A percentile compares a stretch with the other conserved stretches of the same genome.
Conservation (phyloP, 1,140 invertebrate genomes). For the Nomia melanderi region DNA sequence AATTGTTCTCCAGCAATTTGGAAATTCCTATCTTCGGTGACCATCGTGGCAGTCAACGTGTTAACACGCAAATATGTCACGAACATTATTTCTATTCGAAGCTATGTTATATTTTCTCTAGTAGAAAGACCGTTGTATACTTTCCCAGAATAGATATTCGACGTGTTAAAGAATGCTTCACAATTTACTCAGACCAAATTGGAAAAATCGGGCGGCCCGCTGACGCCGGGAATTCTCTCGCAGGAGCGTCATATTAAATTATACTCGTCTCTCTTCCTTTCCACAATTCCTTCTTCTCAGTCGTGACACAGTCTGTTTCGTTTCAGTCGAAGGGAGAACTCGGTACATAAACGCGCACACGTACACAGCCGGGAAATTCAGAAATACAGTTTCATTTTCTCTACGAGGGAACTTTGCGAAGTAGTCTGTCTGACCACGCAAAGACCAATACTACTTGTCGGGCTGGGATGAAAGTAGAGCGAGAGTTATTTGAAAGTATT, state of each 20-base stretch:
- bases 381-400: neutral
- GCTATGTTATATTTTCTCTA: too few relatives aligned
- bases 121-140: too few relatives aligned
- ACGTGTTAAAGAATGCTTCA: neutral
- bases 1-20: too few relatives aligned
- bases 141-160: too few relatives aligned
- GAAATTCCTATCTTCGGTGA: too few relatives aligned
- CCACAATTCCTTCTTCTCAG: constrained; percentile 17
- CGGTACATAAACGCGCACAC: neutral
- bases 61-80: too few relatives aligned
- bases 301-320: constrained; percentile 2
- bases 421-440: constrained; percentile 20
- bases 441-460: constrained; percentile 31
- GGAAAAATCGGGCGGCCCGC: neutral
- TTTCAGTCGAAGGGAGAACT: constrained; percentile 6
- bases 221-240: neutral
- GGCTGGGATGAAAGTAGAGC: neutral
- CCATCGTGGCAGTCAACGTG: too few relatives aligned
- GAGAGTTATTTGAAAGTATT: neutral
- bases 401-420: neutral
- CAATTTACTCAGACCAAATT: neutral
- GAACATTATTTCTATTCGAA: too few relatives aligned
- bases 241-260: neutral
- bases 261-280: constrained; percentile 41
- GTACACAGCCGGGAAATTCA: neutral